phyloP scores from a whole-genome alignment of 2,113 vertebrate species.

The Aplodontia rufa region DNA sequence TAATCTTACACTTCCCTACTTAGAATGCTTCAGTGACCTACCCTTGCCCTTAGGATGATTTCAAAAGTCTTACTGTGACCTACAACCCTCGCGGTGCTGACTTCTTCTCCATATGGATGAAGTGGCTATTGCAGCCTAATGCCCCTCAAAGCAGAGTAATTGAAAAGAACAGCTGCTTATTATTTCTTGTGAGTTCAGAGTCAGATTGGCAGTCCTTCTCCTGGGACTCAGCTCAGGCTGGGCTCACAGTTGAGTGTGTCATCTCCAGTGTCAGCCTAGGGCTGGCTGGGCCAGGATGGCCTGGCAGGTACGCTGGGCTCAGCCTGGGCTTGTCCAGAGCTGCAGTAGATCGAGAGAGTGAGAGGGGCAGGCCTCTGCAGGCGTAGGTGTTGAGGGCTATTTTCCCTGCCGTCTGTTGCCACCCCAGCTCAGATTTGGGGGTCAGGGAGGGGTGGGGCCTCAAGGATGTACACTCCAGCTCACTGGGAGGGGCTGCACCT shows the following conservation, averaged over 20 bases:
- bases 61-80: neutral
- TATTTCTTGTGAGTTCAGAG: neutral
- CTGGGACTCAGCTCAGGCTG: rapidly evolving
- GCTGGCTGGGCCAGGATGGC: neutral
- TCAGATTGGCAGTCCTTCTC: neutral
- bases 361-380: neutral
- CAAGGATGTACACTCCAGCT: too few relatives aligned
- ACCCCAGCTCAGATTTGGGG: neutral
- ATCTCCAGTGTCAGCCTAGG: rapidly evolving
- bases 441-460: neutral
- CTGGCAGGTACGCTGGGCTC: rapidly evolving
- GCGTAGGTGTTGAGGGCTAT: rapidly evolving
- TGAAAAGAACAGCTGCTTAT: rapidly evolving
- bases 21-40: neutral
- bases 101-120: neutral
- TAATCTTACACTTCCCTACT: neutral
- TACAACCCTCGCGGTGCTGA: neutral
- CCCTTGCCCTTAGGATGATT: neutral
- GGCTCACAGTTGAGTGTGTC: rapidly evolving
- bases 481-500: neutral
- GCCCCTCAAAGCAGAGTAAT: rapidly evolving
- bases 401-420: too few relatives aligned
- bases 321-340: too few relatives aligned
- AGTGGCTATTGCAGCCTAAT: rapidly evolving
- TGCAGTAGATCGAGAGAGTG: rapidly evolving